Evolutionary conservation across 2,797 vertebrate species (phyloP), one percentile per base, ranked within the genome.

Genomic region (Mormyrops attenuatus): DNA sequence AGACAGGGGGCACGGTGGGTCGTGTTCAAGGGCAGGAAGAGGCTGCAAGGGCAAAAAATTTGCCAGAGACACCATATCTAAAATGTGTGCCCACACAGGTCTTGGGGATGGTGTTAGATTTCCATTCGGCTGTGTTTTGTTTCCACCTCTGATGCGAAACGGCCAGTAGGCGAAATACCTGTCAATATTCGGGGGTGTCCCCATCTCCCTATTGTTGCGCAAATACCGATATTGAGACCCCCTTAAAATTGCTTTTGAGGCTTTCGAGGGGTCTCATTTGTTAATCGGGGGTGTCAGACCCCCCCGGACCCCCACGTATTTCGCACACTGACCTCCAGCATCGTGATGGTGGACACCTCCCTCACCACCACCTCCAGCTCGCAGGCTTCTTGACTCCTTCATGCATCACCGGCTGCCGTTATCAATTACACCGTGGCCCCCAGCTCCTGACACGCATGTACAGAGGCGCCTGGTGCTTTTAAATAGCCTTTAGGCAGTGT

Each of bases 21-120:
- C 15, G 7, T 15, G 73, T 44, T 0, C 0, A 5, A 44, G 34
- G 34, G 17, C 38, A 44, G 7, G 30, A 34, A 49, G 52, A 3
- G 82, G 44, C 41, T 55, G 2, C 7, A 11, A 5, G 1, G 22
- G 38, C 1, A 15, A 6, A 22, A 88, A 55, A 53, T 9, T 88
- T 88, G 90, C 90, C 91, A 87, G 82, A 88, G 91, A 92, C 89
- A 91, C 90, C 90, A 88, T 73, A 87, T 91, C 47, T 88, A 90
- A 53, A 87, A 89, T 20, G 20, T 30, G 66, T 77, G 22, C 38
- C 4, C 30, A 88, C 11, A 5, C 11, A 38, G 1, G 2, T 57
- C 53, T 15, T 22, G 53, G 41, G 41, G n/a, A 63, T 15, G 38
- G 82, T n/a, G 44, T 17, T 66, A 60, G 41, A 34, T 50, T 89